Base-by-base conservation (phyloP, 1,140 invertebrate genomes). In the Cyrtorhinus lividipennis region DNA sequence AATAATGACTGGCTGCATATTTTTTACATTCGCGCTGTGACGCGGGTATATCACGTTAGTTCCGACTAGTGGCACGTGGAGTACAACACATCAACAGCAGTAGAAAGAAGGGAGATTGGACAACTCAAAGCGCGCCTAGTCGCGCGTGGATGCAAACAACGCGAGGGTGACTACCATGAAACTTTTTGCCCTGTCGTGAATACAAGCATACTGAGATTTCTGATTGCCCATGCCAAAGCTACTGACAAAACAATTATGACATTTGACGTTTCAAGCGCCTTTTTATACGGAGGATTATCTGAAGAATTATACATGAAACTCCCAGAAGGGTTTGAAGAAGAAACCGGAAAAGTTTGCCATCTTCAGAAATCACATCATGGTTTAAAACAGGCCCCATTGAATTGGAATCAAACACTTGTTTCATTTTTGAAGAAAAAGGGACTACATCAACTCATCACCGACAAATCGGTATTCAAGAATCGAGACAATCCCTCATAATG, bases 311-410 rank as follows among this genome's bases (percentile, higher is more conserved):
- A 27, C n/a, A 59, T 62, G 23, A 12, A 44, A 38, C 24, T 62
- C n/a, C 73, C n/a, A 65, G 63, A 22, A 66, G 67, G 63, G 30
- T 67, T 12, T 62, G 30, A 46, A 23, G 27, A 25, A 26, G 56
- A 27, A 2, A 44, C 61, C 66, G 69, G 38, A 8, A 63, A 71
- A 65, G 71, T 76, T 24, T 74, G 69, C 65, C 57, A 61, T 53
- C 63, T 76, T 45, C 71, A 72, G 5, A 75, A 73, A 67, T 69
- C 70, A 24, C 38, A 76, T 0, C 75, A 76, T 71, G 74, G 74
- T 0, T 66, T 76, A 25, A 76, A 74, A 68, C 71, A 75, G 64
- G 68, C 70, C 0, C 68, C 67, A 1, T 59, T 69, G 56, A 58
- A 58, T 38, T 75, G 71, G 73, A 61, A 72, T 48, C 12, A 61